Conservation (phyloP, 2,888 invertebrate genomes). For the Leistus spinibarbis region DNA sequence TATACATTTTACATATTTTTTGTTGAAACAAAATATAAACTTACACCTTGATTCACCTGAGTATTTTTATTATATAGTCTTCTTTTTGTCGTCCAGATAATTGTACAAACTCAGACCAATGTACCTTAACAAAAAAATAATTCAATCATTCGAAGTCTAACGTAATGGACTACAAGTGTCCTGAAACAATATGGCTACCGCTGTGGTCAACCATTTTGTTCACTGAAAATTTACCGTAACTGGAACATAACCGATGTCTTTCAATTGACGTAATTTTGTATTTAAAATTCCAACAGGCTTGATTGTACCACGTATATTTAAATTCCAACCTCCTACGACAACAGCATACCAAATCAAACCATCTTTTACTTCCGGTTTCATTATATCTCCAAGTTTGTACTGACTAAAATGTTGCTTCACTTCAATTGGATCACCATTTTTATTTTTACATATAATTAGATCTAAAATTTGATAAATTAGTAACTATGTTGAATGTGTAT, state of each 20-base stretch:
- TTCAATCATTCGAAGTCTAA: too few relatives aligned
- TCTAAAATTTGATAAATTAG: conserved; percentile 45
- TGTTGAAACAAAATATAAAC: conserved; percentile 28
- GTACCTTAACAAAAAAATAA: conserved; percentile 6
- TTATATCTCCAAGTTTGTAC: conserved; percentile 60
- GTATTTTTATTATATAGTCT: conserved; percentile 23
- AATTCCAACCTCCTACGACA: conserved; percentile 67
- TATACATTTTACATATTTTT: conserved; percentile 10
- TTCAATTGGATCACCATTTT: conserved; percentile 58
- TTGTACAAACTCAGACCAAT: conserved; percentile 16
- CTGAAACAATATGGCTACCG: too few relatives aligned
- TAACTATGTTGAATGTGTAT: not conserved
- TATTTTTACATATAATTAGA: conserved; percentile 56
- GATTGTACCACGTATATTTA: conserved; percentile 60
- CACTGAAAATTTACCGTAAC: conserved; percentile 62
- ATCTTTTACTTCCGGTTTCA: conserved; percentile 46
- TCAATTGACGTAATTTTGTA: conserved; percentile 70
- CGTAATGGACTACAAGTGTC: too few relatives aligned
- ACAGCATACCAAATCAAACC: conserved; percentile 62
- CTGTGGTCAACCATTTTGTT: too few relatives aligned
- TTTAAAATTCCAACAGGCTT: conserved; percentile 63
- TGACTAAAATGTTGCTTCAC: conserved; percentile 59
- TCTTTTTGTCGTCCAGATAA: conserved; percentile 27
- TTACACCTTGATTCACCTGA: conserved; percentile 18
- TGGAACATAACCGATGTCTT: conserved; percentile 64